Percentiles rank a stretch among this genome's conserved stretches.
phyloP scores from a whole-genome alignment of 2,888 invertebrate genomes.

The Myathropa florea region DNA sequence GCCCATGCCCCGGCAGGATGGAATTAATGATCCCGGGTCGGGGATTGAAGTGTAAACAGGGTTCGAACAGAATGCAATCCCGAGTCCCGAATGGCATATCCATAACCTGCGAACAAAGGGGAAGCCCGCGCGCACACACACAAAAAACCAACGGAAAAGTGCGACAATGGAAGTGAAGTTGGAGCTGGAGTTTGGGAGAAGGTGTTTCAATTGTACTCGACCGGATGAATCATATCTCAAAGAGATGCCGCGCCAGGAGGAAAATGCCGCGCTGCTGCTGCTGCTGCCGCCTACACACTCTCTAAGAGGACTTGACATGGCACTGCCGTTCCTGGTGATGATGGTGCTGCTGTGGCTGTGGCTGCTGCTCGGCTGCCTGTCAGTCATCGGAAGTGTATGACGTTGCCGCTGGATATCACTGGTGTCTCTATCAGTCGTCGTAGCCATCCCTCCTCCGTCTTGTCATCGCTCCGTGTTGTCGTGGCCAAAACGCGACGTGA shows the following conservation, averaged over 20 bases:
- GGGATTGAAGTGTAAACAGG: constrained; percentile 66
- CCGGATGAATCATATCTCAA: constrained; percentile 77
- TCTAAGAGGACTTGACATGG: constrained; percentile 44
- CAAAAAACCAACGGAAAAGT: background rate
- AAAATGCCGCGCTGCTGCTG: background rate
- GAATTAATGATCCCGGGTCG: constrained; percentile 67
- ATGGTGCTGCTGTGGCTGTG: too few species aligned
- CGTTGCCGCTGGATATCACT: constrained; percentile 40
- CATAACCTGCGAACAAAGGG: constrained; percentile 18
- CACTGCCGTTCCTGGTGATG: background rate
- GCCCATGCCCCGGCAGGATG: constrained; percentile 24
- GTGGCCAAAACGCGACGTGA: constrained; percentile 2
- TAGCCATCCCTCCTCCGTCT: background rate
- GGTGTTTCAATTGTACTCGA: constrained; percentile 71
- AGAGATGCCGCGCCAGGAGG: constrained; percentile 71
- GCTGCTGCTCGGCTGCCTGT: constrained; percentile 47
- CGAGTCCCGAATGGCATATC: constrained; percentile 9
- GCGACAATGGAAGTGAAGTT: constrained; percentile 43
- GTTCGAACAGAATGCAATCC: constrained; percentile 56
- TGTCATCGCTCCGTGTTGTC: background rate
- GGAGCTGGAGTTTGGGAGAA: constrained; percentile 30
- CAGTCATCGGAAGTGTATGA: constrained; percentile 71
- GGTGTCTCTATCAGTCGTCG: constrained; percentile 53
- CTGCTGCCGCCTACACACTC: constrained; percentile 33
- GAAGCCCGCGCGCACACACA: background rate